Evolutionary conservation across 2,113 vertebrate species (phyloP).

Genomic region (Eulemur rufifrons): DNA sequence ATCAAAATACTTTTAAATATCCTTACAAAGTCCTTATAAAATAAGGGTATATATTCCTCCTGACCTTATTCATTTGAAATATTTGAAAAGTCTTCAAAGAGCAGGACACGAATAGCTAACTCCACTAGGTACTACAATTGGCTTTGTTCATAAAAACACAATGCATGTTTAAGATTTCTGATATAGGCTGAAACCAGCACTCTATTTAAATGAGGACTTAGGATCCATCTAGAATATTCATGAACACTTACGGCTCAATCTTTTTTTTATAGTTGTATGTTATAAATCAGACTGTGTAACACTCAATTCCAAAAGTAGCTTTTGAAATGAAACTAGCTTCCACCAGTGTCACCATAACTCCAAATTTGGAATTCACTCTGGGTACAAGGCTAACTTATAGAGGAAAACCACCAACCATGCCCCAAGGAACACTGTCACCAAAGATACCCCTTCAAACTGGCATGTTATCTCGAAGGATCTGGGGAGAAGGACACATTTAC

Average conservation of each 20-base stretch:
- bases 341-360: background rate
- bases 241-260: background rate
- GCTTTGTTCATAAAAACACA: conserved; percentile 63
- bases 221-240: conserved; percentile 43
- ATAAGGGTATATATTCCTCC: conserved; percentile 37
- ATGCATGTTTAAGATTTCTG: conserved; percentile 42
- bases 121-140: background rate
- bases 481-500: background rate
- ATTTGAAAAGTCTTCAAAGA: conserved; percentile 64
- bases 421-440: background rate
- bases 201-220: conserved; percentile 37
- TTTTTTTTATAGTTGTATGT: conserved; percentile 11
- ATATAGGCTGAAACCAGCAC: background rate
- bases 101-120: conserved; percentile 19
- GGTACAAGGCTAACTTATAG: background rate
- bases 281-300: conserved; percentile 36
- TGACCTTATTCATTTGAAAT: conserved; percentile 39
- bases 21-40: conserved; percentile 50
- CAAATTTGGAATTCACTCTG: conserved; percentile 42
- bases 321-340: conserved; percentile 52
- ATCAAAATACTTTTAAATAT: conserved; percentile 60
- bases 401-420: conserved; percentile 30
- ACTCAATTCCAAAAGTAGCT: conserved; percentile 47
- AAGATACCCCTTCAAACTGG: background rate
- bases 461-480: background rate